Evolutionary conservation across 2,888 invertebrate genomes (phyloP), one percentile per base, ranked within the genome.

Genomic region (Cataglyphis cursor): DNA sequence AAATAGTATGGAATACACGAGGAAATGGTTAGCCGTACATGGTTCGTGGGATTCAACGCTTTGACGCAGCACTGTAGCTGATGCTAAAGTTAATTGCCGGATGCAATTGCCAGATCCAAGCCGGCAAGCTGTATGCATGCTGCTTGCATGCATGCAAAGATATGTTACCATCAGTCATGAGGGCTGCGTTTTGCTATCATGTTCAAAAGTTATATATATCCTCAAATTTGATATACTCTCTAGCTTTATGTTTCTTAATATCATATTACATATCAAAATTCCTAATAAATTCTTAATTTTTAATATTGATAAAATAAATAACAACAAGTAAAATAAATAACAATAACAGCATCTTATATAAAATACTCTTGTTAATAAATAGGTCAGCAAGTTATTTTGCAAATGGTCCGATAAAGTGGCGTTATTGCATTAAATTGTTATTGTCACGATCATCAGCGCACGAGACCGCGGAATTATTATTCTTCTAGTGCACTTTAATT

Each of bases 11-110:
- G n/a, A 28, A 57, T 51, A 66, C 6, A 28, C 41, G 68, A 65
- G 35, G 15, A 75, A 75, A 44, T 51, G 65, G 75, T 75, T 65
- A 65, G 51, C 51, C 18, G 38, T 75, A 64, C 24, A 64, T 38
- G 65, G 28, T 76, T 68, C 68, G 28, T 31, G 54, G 28, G 41
- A 41, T 57, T 57, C 41, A 54, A 41, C 38, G 76, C 68, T 68
- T 78, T 54, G 76, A 68, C n/a, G 24, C 15, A 66, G 54, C 35
- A 21, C 21, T 76, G 51, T 76, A 76, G 28, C n/a, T 48, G 54
- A 76, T 76, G 51, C 28, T 54, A 15, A 38, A 76, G 76, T 66
- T 66, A 76, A 68, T 76, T 76, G 68, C 38, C 51, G 51, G 35
- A 24, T 76, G 54, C 75, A 68, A 76, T 76, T 76, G 54, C 54